A percentile compares a stretch with the other conserved stretches of the same genome.
phyloP scores from a whole-genome alignment of 2,797 vertebrate species.

The Coracias cyanogaster region DNA sequence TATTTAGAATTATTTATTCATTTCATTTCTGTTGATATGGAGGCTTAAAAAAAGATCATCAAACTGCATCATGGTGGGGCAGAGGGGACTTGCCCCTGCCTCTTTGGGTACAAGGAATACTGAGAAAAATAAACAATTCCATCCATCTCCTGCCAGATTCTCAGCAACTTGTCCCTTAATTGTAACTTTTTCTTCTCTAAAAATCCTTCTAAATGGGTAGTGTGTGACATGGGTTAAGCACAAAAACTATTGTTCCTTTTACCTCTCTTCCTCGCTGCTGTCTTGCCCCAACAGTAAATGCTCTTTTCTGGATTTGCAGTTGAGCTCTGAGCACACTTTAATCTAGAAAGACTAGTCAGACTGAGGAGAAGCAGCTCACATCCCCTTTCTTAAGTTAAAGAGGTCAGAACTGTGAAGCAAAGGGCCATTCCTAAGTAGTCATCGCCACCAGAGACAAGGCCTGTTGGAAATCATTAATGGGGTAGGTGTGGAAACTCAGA shows the following conservation, averaged over 20 bases:
- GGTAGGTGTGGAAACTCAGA: not conserved
- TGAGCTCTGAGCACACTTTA: not conserved
- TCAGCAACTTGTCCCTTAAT: not conserved
- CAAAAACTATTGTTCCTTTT: not conserved
- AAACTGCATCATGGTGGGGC: not conserved
- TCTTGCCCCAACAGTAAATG: not conserved
- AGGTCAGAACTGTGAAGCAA: not conserved
- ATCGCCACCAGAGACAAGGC: accelerated
- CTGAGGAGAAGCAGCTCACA: not conserved
- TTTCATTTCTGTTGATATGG: not conserved
- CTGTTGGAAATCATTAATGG: not conserved
- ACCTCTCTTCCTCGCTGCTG: not conserved
- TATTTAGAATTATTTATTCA: not conserved
- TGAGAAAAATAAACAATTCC: not conserved
- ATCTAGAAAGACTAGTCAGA: not conserved
- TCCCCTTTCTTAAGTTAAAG: not conserved
- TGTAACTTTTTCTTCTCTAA: not conserved
- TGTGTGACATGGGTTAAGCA: not conserved
- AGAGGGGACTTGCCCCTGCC: not conserved
- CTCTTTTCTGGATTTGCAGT: not conserved
- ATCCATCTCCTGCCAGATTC: not conserved
- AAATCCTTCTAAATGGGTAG: not conserved
- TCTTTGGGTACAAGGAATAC: not conserved
- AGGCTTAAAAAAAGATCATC: not conserved
- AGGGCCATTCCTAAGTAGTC: not conserved